Percentiles rank a stretch among this genome's conserved stretches.
These are phyloP conservation scores for Enteromius argenteus DNA, from an alignment of 2,797 vertebrate genomes.

Conservation along the genomic window DNA sequence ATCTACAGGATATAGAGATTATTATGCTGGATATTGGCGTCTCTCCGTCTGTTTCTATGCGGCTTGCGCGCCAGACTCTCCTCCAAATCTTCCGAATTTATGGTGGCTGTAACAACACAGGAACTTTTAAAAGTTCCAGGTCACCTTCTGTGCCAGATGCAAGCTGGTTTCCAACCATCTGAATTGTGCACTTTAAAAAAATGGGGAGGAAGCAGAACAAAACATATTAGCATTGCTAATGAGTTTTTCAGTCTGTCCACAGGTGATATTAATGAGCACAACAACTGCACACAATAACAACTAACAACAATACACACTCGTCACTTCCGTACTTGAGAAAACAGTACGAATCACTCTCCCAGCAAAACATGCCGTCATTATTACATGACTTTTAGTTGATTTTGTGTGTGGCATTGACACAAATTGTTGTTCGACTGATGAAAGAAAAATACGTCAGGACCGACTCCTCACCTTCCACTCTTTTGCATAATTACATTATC, in stretches of 20 bases:
- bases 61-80: not conserved
- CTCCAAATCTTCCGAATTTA: slow-evolving; percentile 28
- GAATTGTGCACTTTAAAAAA: slow-evolving; percentile 47
- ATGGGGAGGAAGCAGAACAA: slow-evolving; percentile 56
- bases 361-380: not conserved
- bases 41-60: slow-evolving; percentile 8
- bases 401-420: slow-evolving; percentile 7
- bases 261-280: slow-evolving; percentile 47
- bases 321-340: slow-evolving; percentile 3
- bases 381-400: slow-evolving; percentile 9
- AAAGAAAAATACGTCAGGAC: slow-evolving; percentile 19
- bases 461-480: slow-evolving; percentile 38
- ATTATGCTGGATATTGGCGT: not conserved
- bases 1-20: slow-evolving; percentile 30
- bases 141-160: slow-evolving; percentile 73
- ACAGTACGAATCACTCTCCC: not conserved
- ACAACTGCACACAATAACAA: slow-evolving; percentile 26
- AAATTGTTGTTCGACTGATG: slow-evolving; percentile 25
- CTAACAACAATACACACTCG: slow-evolving; percentile 4
- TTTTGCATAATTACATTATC: slow-evolving; percentile 70
- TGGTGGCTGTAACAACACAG: slow-evolving; percentile 30
- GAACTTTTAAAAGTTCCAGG: slow-evolving; percentile 66
- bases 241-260: slow-evolving; percentile 60
- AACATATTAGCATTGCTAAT: slow-evolving; percentile 73
- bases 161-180: slow-evolving; percentile 70